Evolutionary conservation across 2,797 vertebrate genomes (phyloP).

Genomic region (Pristis pectinata): DNA sequence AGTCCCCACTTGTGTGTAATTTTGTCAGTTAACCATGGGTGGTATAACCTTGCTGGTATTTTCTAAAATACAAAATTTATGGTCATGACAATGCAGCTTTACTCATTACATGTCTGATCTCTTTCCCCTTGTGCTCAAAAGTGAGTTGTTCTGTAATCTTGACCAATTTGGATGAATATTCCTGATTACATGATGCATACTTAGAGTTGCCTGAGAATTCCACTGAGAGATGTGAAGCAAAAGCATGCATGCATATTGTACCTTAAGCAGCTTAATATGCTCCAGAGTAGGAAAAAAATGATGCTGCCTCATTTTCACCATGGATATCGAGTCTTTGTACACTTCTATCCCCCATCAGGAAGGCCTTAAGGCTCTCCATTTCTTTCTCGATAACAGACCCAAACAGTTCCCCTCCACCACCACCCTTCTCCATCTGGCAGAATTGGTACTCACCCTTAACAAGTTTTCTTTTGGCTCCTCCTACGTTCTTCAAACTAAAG

Average conservation of each 20-base stretch:
- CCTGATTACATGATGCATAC: background rate
- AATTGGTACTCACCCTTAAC: too few relatives aligned
- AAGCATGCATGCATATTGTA: too few relatives aligned
- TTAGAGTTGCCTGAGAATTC: background rate
- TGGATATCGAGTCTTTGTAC: too few relatives aligned
- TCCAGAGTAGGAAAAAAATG: background rate
- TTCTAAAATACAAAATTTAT: background rate
- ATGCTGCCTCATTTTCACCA: too few relatives aligned
- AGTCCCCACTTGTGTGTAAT: background rate
- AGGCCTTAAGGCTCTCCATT: too few relatives aligned
- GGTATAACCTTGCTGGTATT: background rate
- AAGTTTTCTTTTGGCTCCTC: too few relatives aligned
- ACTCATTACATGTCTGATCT: background rate
- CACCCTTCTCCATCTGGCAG: too few relatives aligned
- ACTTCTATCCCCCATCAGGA: too few relatives aligned
- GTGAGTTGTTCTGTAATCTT: background rate
- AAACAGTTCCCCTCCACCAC: too few relatives aligned
- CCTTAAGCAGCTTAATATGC: background rate
- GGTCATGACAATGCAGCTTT: background rate
- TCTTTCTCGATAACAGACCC: too few relatives aligned
- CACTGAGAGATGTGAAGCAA: background rate
- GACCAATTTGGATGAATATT: background rate
- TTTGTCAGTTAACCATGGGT: background rate
- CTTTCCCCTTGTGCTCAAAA: background rate
- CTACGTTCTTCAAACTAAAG: too few relatives aligned